Evolutionary conservation across 2,888 invertebrate genomes (phyloP).

Genomic region (Rapana venosa): DNA sequence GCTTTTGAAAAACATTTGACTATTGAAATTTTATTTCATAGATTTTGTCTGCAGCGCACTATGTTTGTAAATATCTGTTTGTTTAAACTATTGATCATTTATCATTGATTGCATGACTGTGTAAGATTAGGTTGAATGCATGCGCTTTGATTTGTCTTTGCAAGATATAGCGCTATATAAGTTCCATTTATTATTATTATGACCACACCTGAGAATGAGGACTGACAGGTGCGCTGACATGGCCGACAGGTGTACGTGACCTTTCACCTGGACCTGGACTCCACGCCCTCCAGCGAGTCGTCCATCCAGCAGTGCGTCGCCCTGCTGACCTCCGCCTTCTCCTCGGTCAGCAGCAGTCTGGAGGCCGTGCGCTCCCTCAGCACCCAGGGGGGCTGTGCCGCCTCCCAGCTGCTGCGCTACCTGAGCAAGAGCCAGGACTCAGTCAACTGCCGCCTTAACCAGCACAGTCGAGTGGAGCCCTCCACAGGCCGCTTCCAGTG

Average conservation of each 20-base stretch:
- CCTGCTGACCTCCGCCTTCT: conserved; percentile 29
- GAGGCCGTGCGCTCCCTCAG: not conserved
- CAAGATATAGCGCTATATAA: no score
- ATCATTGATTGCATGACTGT: no score
- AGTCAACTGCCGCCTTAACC: conserved; percentile 30
- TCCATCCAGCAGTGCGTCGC: conserved; percentile 39
- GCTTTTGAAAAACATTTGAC: no score
- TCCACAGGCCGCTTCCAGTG: conserved; percentile 20
- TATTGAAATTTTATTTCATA: no score
- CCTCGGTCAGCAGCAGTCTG: conserved; percentile 30
- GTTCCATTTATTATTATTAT: no score
- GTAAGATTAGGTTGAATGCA: no score
- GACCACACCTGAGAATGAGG: no score
- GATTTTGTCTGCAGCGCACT: no score
- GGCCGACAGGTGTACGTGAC: conserved; percentile 20
- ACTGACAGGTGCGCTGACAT: no score
- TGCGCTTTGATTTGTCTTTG: no score
- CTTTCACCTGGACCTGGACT: conserved; percentile 18
- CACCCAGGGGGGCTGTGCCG: not conserved
- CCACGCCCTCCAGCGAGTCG: conserved; percentile 2
- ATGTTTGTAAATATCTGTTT: no score
- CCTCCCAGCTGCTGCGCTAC: conserved; percentile 5
- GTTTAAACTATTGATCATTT: no score
- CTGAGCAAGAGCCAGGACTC: not conserved
- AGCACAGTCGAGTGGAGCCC: conserved; percentile 20